Percentiles rank a stretch among this genome's conserved stretches.
phyloP scores from a whole-genome alignment of 2,797 vertebrate species.

The Nyctibius grandis region DNA sequence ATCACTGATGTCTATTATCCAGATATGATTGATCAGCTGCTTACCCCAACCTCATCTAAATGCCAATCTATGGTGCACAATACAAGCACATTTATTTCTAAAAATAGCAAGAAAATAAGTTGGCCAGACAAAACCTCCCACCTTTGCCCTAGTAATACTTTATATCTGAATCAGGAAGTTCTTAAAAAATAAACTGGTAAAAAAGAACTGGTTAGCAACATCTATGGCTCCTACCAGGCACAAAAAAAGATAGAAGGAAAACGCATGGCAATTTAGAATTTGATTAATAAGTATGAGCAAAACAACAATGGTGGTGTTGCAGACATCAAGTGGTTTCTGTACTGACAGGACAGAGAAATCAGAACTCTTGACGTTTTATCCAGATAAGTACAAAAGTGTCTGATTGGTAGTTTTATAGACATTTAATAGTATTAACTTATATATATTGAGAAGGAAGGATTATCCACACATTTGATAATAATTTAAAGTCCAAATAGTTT shows the following conservation, averaged over 20 bases:
- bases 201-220: background rate
- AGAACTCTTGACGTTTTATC: background rate
- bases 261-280: background rate
- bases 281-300: background rate
- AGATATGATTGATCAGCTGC: slow-evolving; percentile 43
- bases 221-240: background rate
- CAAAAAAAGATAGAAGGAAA: background rate
- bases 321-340: background rate
- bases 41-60: slow-evolving; percentile 36
- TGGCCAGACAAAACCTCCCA: background rate
- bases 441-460: background rate
- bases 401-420: background rate
- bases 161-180: background rate
- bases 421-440: background rate
- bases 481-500: background rate
- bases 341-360: background rate
- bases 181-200: background rate
- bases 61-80: background rate
- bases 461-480: background rate
- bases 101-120: slow-evolving; percentile 17
- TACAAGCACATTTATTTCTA: slow-evolving; percentile 13
- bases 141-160: background rate
- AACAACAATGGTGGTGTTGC: background rate
- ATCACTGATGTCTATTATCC: slow-evolving; percentile 53
- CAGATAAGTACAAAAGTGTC: background rate